Evolutionary conservation across 2,888 invertebrate species (phyloP), one percentile per base, ranked within the genome.

Genomic region (Andrena chrysosceles): DNA sequence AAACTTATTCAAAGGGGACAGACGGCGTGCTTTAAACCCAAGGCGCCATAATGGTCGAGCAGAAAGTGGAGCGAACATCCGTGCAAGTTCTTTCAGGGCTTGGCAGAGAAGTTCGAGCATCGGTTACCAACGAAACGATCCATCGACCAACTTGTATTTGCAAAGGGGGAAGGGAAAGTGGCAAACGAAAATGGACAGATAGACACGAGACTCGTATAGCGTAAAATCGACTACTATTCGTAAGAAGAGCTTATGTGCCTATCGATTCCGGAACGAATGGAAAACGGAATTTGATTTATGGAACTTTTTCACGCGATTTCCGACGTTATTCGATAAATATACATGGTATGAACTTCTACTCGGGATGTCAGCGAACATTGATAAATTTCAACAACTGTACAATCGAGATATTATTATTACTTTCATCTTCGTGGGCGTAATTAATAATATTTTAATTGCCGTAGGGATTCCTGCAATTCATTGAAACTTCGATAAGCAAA

Each of bases 11-110:
- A 33, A 13, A n/a, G 10, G 8, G 2, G n/a, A 10, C n/a, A 0
- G 29, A 16, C 10, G 13, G 23, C 7, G 3, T 10, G 49, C 13
- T 69, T 49, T 26, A 59, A 7, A 5, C 5, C 29, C 13, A 52
- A 67, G 31, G 60, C 33, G 33, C 20, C 33, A n/a, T 59, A 76
- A 78, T 49, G 49, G 49, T 16, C 49, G 60, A 6, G n/a, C 29
- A 2, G 62, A 78, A 78, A 67, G 77, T 78, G 20, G 67, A 23
- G 48, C 77, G 59, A 67, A 26, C 42, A 67, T 60, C 49, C 29
- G 66, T 6, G 35, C 2, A 16, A 16, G 5, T 26, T 49, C n/a
- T 23, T 49, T 31, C 33, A 31, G 0, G n/a, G 33, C 49, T 69
- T 23, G n/a, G 49, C 23, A 20, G 5, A 26, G 26, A n/a, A 33